Evolutionary conservation across 2,113 vertebrate genomes (phyloP).

Genomic region (Cyanoramphus novaezelandiae): DNA sequence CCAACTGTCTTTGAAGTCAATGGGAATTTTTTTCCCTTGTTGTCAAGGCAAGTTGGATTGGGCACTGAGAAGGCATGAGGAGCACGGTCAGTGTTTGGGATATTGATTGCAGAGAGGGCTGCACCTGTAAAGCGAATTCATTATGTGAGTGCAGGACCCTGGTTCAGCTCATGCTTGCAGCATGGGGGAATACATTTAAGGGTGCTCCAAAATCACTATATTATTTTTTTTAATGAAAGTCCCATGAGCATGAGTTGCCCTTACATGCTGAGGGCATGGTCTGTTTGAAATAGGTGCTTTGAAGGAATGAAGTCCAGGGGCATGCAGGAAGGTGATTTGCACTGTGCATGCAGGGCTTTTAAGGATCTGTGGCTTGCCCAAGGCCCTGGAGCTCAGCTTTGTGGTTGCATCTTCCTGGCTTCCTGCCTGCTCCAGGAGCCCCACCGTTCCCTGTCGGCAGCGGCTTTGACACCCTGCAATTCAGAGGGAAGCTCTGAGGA

Average conservation of each 20-base stretch:
- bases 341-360: rapidly evolving
- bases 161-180: neutral
- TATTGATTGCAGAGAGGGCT: neutral
- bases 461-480: constrained; percentile 15
- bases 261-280: neutral
- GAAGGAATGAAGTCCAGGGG: neutral
- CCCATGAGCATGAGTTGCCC: rapidly evolving
- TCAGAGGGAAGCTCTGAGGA: constrained; percentile 43
- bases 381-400: neutral
- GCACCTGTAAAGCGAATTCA: neutral
- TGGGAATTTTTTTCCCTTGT: neutral
- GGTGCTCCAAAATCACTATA: neutral
- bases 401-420: neutral
- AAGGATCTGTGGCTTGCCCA: rapidly evolving
- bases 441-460: rapidly evolving
- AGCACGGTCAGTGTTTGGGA: neutral
- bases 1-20: neutral
- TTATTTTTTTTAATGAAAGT: neutral
- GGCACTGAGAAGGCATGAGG: neutral
- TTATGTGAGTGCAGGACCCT: neutral
- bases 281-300: neutral
- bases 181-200: neutral
- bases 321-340: rapidly evolving
- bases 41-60: neutral
- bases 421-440: neutral